These are phyloP conservation scores for Azemiops feae DNA, from an alignment of 2,113 vertebrate species.

Conservation along the genomic window DNA sequence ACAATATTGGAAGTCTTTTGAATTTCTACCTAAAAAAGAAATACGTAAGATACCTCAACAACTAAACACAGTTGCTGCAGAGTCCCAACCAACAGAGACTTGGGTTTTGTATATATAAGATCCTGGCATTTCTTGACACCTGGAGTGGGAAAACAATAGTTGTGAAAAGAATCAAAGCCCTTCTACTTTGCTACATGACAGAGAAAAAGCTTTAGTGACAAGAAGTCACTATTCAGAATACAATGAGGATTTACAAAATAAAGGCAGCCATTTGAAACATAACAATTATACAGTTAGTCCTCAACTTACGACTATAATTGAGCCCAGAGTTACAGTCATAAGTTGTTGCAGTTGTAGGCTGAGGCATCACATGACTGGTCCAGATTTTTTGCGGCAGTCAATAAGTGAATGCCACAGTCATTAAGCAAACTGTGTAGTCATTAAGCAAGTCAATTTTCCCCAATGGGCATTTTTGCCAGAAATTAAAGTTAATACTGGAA, in stretches of 20 bases:
- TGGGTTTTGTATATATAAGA: neutral
- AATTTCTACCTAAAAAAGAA: conserved; percentile 81
- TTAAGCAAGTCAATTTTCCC: neutral
- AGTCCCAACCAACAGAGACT: neutral
- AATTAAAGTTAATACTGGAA: neutral
- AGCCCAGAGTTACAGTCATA: neutral
- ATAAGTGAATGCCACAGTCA: neutral
- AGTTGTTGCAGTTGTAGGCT: neutral
- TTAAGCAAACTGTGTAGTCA: neutral
- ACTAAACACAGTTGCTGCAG: conserved; percentile 22
- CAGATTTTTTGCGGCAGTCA: neutral
- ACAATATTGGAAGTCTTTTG: conserved; percentile 86
- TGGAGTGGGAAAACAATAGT: neutral
- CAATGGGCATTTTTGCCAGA: neutral
- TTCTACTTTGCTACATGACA: too few species aligned
- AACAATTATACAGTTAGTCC: neutral
- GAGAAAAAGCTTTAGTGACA: neutral
- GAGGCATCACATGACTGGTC: neutral
- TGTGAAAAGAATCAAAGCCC: neutral
- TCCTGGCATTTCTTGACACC: neutral
- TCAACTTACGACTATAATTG: neutral
- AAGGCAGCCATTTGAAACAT: neutral
- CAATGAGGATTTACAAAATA: neutral
- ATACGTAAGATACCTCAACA: neutral
- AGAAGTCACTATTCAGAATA: neutral